These are phyloP conservation scores for Phylloscopus whistleri DNA, from an alignment of 2,113 vertebrate species.

Conservation along the genomic window DNA sequence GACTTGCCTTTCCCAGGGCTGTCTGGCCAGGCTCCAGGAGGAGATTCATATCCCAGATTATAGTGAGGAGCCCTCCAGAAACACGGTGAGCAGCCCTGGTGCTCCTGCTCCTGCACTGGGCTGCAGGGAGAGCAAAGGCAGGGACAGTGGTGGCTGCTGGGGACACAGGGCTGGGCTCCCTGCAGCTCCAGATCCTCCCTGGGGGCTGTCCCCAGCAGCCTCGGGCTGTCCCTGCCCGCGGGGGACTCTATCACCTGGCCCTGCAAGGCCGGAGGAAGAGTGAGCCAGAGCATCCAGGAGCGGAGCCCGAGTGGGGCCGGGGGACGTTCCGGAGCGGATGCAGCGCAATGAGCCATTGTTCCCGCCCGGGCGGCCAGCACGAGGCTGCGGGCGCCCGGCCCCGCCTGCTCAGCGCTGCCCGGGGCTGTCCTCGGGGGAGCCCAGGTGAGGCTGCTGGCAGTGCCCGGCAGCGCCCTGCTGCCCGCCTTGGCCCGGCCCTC, in stretches of 20 bases:
- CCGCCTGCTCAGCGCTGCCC: background rate
- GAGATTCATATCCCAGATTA: background rate
- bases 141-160: background rate
- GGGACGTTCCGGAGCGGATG: slow-evolving; percentile 1
- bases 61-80: background rate
- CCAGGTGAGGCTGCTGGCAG: background rate
- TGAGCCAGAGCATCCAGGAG: background rate
- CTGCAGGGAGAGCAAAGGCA: background rate
- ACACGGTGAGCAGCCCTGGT: rapidly evolving
- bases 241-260: background rate
- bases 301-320: background rate
- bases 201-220: background rate
- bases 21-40: slow-evolving; percentile 36
- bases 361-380: background rate
- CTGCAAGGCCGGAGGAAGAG: slow-evolving; percentile 10
- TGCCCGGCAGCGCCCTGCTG: background rate
- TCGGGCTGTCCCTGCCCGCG: background rate
- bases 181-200: background rate
- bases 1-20: slow-evolving; percentile 46
- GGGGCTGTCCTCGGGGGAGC: background rate
- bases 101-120: background rate
- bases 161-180: rapidly evolving
- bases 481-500: rapidly evolving
- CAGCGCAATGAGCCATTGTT: slow-evolving; percentile 7
- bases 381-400: background rate